A percentile compares a stretch with the other conserved stretches of the same genome.
These are phyloP conservation scores for Blomia tropicalis DNA, from an alignment of 2,888 invertebrate species.

Conservation along the genomic window DNA sequence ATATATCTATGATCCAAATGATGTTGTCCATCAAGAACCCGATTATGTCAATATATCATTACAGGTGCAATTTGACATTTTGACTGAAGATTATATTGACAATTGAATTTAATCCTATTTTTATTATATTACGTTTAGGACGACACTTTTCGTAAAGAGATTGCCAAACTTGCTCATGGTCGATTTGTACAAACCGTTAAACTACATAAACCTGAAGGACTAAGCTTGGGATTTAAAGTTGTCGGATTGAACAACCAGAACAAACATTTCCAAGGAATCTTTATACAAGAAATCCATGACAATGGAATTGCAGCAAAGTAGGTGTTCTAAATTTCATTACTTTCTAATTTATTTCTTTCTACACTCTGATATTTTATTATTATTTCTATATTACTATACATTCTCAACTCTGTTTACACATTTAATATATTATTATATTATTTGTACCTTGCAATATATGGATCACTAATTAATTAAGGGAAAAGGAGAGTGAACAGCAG, in stretches of 20 bases:
- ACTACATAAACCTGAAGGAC: conserved; percentile 47
- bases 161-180: conserved; percentile 35
- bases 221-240: conserved; percentile 53
- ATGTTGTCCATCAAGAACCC: conserved; percentile 17
- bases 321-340: conserved; percentile 34
- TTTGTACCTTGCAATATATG: too few species aligned
- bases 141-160: conserved; percentile 1
- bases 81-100: background rate
- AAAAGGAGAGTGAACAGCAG: too few species aligned
- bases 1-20: conserved; percentile 7
- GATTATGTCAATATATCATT: conserved; percentile 24
- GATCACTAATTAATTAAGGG: too few species aligned
- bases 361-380: too few species aligned
- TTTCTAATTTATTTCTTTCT: background rate
- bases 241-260: conserved; percentile 40
- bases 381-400: too few species aligned
- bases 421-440: too few species aligned
- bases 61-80: conserved; percentile 1
- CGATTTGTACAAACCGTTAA: conserved; percentile 45
- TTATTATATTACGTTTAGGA: background rate
- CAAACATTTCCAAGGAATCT: conserved; percentile 49
- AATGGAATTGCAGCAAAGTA: conserved; percentile 49
- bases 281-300: conserved; percentile 49
- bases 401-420: too few species aligned
- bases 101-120: background rate